Base-by-base conservation (phyloP, 2,888 invertebrate genomes). In the Luffia ferchaultella region DNA sequence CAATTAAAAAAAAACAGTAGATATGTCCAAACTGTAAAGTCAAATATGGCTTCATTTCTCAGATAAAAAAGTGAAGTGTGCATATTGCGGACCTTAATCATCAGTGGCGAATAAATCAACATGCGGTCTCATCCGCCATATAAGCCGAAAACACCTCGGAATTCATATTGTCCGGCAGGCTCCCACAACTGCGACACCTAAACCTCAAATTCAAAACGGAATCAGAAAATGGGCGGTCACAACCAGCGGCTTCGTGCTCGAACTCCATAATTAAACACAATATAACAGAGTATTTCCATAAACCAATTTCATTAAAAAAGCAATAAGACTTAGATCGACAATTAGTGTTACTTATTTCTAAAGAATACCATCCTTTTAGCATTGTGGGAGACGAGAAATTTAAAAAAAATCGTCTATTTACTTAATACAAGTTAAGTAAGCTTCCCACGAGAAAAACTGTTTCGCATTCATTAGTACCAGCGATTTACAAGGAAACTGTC, bases 41-140 rank as follows among this genome's bases (percentile, higher is more conserved):
- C 30, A 30, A 30, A 30, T 30, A 30, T 30, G 12, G 30, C 12
- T 30, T 7, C 30, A 30, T 30, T 30, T 30, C 30, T 7, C 30
- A 30, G 30, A 30, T 7, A 30, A 30, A 3, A 30, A 30, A 12
- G 30, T 30, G 3, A 30, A 30, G 12, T 30, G 46, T 46, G 17
- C 19, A 46, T n/a, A 46, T 46, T 46, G 46, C 19, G 46, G 46
- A n/a, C 46, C 17, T 18, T 12, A 46, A 46, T 46, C 19, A 46
- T 46, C 46, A 46, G 19, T 46, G 17, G 19, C 46, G 2, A 46
- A 46, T 46, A 46, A 46, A 46, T 20, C 46, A 18, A 46, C 46
- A 18, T 46, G 46, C 18, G 18, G 46, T 46, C 46, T 46, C 19
- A 46, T 46, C 17, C 17, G 19, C 17, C 46, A 46, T 46, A 46